Percentiles rank a stretch among this genome's conserved stretches.
Evolutionary conservation across 1,140 invertebrate genomes (phyloP).

Genomic region (Euwallacea similis): DNA sequence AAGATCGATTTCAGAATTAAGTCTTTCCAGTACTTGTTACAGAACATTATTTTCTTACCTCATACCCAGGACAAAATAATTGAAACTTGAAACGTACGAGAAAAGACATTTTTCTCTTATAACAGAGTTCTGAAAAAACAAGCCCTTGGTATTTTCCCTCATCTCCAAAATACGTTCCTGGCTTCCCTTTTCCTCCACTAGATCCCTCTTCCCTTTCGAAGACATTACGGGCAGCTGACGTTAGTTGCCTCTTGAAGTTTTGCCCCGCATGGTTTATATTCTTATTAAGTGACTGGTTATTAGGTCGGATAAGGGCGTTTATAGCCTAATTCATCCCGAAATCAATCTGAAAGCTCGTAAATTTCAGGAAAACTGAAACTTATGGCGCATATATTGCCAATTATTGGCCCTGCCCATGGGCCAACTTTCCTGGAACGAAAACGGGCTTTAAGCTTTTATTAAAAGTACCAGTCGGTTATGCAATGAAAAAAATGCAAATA

Average conservation of each 20-base stretch:
- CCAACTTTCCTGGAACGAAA: too few species aligned
- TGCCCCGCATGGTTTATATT: conserved; percentile 36
- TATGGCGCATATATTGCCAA: conserved; percentile 26
- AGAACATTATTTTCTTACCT: too few species aligned
- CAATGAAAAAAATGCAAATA: too few species aligned
- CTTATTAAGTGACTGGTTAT: conserved; percentile 41
- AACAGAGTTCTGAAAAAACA: too few species aligned
- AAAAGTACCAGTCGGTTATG: too few species aligned
- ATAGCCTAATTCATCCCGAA: conserved; percentile 35
- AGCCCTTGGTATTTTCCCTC: background rate
- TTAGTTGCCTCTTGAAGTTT: conserved; percentile 34
- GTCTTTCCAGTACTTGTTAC: too few species aligned
- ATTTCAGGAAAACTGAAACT: conserved; percentile 25
- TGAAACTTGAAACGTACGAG: background rate
- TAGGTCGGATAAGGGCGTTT: conserved; percentile 40
- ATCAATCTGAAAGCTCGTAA: conserved; percentile 27
- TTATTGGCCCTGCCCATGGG: background rate
- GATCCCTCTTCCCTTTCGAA: conserved; percentile 12
- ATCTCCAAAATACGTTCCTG: conserved; percentile 11
- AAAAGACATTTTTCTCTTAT: background rate
- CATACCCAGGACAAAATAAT: too few species aligned
- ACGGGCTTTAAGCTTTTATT: too few species aligned
- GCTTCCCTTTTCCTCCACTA: background rate
- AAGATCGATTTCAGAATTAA: too few species aligned
- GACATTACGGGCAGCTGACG: conserved; percentile 39